Base-by-base conservation (phyloP, 2,113 vertebrate species). In the Anthoscopus minutus region DNA sequence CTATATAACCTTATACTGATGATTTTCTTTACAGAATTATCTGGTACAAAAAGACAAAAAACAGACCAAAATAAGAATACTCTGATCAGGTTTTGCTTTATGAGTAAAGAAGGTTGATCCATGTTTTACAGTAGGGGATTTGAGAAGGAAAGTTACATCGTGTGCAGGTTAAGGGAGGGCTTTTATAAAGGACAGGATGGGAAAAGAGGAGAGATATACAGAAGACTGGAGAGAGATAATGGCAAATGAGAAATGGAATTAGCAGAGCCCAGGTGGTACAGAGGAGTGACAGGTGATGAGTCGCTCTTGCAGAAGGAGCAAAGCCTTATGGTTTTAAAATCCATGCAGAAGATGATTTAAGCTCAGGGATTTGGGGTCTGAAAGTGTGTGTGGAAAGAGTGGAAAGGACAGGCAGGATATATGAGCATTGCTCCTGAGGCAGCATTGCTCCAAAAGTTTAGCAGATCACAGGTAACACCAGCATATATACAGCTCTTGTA, bases 221-320 rank as follows among this genome's bases (percentile, higher is more conserved):
- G n/a, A n/a, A n/a, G 61, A 20, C 27, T 64, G 0, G 3, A 66
- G 67, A 64, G 64, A 67, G 69, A 77, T 90, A 74, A 86, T 50
- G 16, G 56, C 69, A 93, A 54, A 86, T 17, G 72, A 94, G 47
- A 83, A 88, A 74, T 62, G 65, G 84, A 91, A 94, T 95, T 84
- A 93, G 64, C 82, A 89, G 51, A 86, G 44, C 51, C 40, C 35
- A 51, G 47, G 86, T 5, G 0, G 65, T 81, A 61, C 72, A 74
- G 65, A 61, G 58, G 64, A 86, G 80, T 81, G 91, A 81, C 76
- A 93, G 65, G 65, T 91, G 80, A 77, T 93, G 90, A 92, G 80
- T 84, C 31, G 70, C 7, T 2, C 51, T 0, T 2, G 51, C 60
- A 81, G 48, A 37, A 88, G 53, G 13, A 51, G 27, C 2, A 3